Conservation (phyloP, 2,888 invertebrate species). For the Sarcophaga caerulescens region DNA sequence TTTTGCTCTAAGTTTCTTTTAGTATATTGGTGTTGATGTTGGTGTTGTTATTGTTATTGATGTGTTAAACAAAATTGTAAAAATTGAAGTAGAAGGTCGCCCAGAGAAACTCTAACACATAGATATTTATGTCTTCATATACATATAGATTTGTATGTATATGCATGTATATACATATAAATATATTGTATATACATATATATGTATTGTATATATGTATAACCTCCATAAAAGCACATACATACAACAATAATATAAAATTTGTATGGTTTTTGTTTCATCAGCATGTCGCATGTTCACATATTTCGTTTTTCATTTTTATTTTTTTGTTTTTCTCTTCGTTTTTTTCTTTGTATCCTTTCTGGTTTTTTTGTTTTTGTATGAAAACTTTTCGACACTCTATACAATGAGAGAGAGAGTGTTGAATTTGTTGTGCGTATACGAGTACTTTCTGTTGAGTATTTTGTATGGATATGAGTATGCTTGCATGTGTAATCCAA, state of each 20-base stretch:
- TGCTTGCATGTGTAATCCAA: background rate
- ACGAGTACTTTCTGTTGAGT: background rate
- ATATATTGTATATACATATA: too few relatives aligned
- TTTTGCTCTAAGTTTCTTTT: background rate
- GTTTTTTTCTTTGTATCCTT: too few relatives aligned
- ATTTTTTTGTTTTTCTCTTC: background rate
- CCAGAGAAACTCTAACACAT: conserved; percentile 18
- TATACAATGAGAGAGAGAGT: background rate
- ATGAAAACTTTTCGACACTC: conserved; percentile 16
- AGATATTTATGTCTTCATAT: background rate
- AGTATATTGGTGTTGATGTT: background rate
- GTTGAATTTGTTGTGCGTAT: background rate
- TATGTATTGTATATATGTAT: background rate
- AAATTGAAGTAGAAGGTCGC: conserved; percentile 54
- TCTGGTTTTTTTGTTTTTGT: too few relatives aligned
- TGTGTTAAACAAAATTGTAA: conserved; percentile 42
- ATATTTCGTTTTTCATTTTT: conserved; percentile 41
- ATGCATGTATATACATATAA: background rate
- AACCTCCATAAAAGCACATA: conserved; percentile 14
- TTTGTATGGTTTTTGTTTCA: conserved; percentile 38
- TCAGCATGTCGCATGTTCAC: conserved; percentile 36
- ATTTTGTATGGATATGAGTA: background rate
- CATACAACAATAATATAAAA: too few relatives aligned
- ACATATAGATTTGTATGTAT: background rate
- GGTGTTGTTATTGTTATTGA: background rate